Conservation (phyloP, 2,113 vertebrate species). For the Anarrhichthys ocellatus region DNA sequence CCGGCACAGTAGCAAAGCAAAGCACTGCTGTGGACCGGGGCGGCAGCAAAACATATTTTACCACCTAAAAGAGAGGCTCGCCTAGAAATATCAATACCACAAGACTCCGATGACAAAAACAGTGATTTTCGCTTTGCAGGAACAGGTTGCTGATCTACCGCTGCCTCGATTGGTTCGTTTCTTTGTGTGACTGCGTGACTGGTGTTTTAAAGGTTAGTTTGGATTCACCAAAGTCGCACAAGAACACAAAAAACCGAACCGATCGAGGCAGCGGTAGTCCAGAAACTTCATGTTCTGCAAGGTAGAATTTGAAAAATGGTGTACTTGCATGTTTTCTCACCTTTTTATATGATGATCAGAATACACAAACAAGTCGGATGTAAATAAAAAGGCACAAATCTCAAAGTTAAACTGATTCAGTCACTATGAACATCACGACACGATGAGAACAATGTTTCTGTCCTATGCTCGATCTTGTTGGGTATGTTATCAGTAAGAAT, state of each 20-base stretch:
- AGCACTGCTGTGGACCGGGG: background rate
- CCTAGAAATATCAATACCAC: background rate
- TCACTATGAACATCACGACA: background rate
- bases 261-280: background rate
- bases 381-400: background rate
- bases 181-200: background rate
- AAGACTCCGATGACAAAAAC: background rate
- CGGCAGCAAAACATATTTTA: too few relatives aligned
- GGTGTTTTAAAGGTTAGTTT: background rate
- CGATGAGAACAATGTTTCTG: background rate
- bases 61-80: background rate
- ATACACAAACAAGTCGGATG: background rate
- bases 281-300: background rate
- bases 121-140: background rate
- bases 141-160: too few relatives aligned
- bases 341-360: background rate
- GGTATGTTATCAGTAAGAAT: background rate
- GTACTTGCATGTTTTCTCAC: background rate
- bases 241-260: background rate
- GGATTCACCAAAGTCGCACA: background rate
- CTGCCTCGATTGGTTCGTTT: too few relatives aligned
- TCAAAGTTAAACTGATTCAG: background rate
- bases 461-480: background rate
- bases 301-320: background rate
- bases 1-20: background rate